Base-by-base conservation (phyloP, 2,888 invertebrate species). In the Dermolepida albohirtum region DNA sequence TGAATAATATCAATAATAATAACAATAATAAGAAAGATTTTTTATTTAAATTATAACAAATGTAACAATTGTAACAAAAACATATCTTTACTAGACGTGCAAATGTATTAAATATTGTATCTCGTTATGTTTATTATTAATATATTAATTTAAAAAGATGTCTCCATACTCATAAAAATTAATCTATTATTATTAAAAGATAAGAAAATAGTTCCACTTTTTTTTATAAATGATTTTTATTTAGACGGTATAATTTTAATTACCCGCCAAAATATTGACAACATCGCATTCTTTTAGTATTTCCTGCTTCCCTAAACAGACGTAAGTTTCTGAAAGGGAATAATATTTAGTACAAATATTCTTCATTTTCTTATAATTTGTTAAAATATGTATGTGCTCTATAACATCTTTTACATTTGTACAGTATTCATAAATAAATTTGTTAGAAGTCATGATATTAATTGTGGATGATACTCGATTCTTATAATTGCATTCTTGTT, bases 261-360 rank as follows among this genome's bases (percentile, higher is more conserved):
- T 57, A 12, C 66, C 57, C 66, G 59, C 66, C 34, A 14, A n/a
- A 1, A 11, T 39, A 12, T 39, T 49, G 57, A 47, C 63, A 63
- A 41, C 54, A 17, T n/a, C 14, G 51, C 63, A 27, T 29, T 64
- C 54, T 49, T 68, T 55, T 50, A 68, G 14, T 54, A 63, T 40
- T 64, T 63, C 63, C 68, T 63, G 50, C 44, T 55, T 27, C 47
- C 59, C 49, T 27, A 34, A 66, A 66, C 66, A 66, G 65, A 55
- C 16, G 55, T 66, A 66, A 66, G 59, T 66, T 47, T 47, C 39
- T 47, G 47, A 10, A 34, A 10, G 47, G 5, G 27, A 16, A 49
- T 47, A 34, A 47, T 27, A 49, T 49, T 47, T 47, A 34, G 14
- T 34, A 17, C 29, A 62, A 34, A 47, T 47, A 43, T 11, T 6